Evolutionary conservation across 2,113 vertebrate species (phyloP).

Genomic region (Nothobranchius furzeri): DNA sequence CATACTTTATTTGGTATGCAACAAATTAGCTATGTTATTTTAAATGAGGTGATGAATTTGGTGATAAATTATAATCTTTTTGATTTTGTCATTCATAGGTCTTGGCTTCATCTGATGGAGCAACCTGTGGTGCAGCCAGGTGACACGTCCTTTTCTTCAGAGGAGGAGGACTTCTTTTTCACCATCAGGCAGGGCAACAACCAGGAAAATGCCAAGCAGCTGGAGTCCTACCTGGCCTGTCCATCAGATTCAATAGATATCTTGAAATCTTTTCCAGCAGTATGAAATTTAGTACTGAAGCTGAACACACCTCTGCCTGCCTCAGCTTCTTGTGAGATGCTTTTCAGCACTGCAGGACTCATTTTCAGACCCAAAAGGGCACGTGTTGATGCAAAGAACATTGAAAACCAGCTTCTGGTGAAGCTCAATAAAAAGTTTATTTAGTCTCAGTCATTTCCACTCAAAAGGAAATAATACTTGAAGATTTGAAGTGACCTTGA

Average conservation of each 20-base stretch:
- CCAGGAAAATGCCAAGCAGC: not conserved
- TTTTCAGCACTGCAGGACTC: too few relatives aligned
- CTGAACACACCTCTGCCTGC: too few relatives aligned
- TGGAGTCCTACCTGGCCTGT: not conserved
- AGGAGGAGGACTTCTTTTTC: constrained; percentile 1
- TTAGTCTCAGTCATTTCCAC: too few relatives aligned
- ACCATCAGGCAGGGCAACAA: not conserved
- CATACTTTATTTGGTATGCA: too few relatives aligned
- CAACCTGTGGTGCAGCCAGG: not conserved
- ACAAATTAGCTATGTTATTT: not conserved
- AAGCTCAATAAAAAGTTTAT: too few relatives aligned
- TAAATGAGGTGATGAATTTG: not conserved
- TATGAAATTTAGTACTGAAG: too few relatives aligned
- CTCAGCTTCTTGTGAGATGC: too few relatives aligned
- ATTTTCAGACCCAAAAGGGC: too few relatives aligned
- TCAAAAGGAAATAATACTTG: too few relatives aligned
- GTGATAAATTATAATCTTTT: not conserved
- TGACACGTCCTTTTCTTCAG: not conserved
- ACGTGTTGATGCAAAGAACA: too few relatives aligned
- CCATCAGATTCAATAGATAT: not conserved
- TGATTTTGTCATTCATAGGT: constrained; percentile 2
- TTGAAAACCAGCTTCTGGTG: too few relatives aligned
- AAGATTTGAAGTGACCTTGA: too few relatives aligned
- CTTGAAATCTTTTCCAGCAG: not conserved
- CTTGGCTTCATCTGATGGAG: not conserved